Evolutionary conservation across 2,888 invertebrate genomes (phyloP).

Genomic region (Ectemnius cavifrons): DNA sequence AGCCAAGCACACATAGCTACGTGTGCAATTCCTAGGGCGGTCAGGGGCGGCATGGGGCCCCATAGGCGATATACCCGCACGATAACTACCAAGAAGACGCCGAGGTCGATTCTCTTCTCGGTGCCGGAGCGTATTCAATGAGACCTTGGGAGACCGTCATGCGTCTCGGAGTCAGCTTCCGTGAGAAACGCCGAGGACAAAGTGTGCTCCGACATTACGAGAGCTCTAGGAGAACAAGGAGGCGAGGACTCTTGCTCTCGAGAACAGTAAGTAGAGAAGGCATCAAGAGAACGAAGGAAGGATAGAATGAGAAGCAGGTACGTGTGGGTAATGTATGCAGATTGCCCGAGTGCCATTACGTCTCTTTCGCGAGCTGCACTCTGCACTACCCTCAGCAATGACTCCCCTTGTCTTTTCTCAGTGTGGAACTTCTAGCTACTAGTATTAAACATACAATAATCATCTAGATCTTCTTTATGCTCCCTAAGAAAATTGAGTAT

Average conservation of each 20-base stretch:
- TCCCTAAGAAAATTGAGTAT: no score
- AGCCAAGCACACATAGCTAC: slow-evolving; percentile 50
- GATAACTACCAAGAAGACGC: slow-evolving; percentile 34
- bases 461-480: no score
- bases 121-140: slow-evolving; percentile 54
- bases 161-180: slow-evolving; percentile 68
- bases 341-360: slow-evolving; percentile 73
- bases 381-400: slow-evolving; percentile 24
- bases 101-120: slow-evolving; percentile 38
- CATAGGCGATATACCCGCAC: slow-evolving; percentile 27
- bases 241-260: not conserved
- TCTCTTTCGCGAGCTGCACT: slow-evolving; percentile 64
- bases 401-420: slow-evolving; percentile 18
- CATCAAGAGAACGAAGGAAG: slow-evolving; percentile 11
- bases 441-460: no score
- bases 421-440: slow-evolving; percentile 8
- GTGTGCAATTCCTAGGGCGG: slow-evolving; percentile 49
- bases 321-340: slow-evolving; percentile 72
- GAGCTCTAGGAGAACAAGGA: slow-evolving; percentile 11
- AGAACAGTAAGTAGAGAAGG: not conserved
- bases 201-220: slow-evolving; percentile 42
- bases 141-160: slow-evolving; percentile 68
- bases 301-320: slow-evolving; percentile 11
- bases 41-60: slow-evolving; percentile 15
- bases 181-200: slow-evolving; percentile 72